phyloP scores from a whole-genome alignment of 2,113 vertebrate genomes.

The Diphyllodes magnificus region DNA sequence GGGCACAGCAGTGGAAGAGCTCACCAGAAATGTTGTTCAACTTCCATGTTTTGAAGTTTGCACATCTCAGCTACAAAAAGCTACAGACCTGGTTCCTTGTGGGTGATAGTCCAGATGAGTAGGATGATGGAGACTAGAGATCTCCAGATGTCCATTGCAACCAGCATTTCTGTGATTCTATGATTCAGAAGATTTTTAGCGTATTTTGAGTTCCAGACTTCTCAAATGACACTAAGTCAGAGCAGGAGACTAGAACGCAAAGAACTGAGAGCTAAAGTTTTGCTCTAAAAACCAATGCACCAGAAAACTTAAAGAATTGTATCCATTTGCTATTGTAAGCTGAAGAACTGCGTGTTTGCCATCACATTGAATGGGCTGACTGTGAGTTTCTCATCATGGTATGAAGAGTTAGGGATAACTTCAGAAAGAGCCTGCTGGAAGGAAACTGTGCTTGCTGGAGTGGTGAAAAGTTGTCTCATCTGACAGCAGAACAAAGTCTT shows the following conservation, averaged over 20 bases:
- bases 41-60: neutral
- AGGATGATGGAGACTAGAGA: neutral
- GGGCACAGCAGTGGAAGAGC: neutral
- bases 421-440: constrained; percentile 3
- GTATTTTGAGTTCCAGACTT: neutral
- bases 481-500: constrained; percentile 1
- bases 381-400: neutral
- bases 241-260: neutral
- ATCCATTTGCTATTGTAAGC: neutral
- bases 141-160: neutral
- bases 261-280: neutral
- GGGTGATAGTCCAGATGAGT: neutral
- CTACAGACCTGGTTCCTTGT: neutral
- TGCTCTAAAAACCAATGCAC: neutral
- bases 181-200: neutral
- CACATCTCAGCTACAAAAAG: neutral
- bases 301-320: neutral
- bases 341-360: neutral
- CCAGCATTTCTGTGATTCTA: neutral
- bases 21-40: neutral
- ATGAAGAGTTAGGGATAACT: neutral
- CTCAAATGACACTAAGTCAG: neutral
- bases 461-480: neutral
- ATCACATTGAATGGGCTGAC: neutral
- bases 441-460: neutral